These are phyloP conservation scores for Eubasilissa splendida DNA, from an alignment of 2,888 invertebrate species.

Conservation along the genomic window DNA sequence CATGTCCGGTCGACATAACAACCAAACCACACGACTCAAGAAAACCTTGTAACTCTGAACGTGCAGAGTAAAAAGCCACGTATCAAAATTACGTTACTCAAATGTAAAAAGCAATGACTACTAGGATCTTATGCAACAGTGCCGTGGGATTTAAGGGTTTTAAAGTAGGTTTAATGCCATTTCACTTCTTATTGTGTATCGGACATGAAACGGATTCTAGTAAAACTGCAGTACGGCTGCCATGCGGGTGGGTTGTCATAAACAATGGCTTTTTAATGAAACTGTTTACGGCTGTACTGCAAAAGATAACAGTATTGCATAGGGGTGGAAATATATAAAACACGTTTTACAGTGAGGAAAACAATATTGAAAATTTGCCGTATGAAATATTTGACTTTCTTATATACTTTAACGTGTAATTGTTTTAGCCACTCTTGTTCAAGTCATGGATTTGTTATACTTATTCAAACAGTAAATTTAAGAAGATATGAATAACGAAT, in stretches of 20 bases:
- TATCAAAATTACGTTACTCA: background rate
- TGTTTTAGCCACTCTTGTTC: background rate
- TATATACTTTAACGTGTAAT: background rate
- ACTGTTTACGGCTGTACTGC: conserved; percentile 45
- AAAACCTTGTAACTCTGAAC: background rate
- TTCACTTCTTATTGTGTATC: conserved; percentile 24
- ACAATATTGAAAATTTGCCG: too few species aligned
- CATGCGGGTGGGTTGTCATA: conserved; percentile 38
- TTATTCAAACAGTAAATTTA: too few species aligned
- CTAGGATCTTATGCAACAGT: background rate
- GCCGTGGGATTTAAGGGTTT: background rate
- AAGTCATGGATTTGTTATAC: background rate
- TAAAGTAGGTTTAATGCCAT: conserved; percentile 5
- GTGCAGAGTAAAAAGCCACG: background rate
- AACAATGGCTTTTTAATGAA: conserved; percentile 47
- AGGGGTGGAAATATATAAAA: too few species aligned
- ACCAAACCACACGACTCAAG: background rate
- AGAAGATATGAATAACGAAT: too few species aligned
- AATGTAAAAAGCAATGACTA: background rate
- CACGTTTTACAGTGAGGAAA: too few species aligned
- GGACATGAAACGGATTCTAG: conserved; percentile 19
- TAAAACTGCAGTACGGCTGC: conserved; percentile 15
- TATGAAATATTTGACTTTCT: background rate
- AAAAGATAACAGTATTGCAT: conserved; percentile 22
- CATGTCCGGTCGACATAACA: conserved; percentile 23